Evolutionary conservation across 2,113 vertebrate genomes (phyloP).

Genomic region (Solenodon paradoxus): DNA sequence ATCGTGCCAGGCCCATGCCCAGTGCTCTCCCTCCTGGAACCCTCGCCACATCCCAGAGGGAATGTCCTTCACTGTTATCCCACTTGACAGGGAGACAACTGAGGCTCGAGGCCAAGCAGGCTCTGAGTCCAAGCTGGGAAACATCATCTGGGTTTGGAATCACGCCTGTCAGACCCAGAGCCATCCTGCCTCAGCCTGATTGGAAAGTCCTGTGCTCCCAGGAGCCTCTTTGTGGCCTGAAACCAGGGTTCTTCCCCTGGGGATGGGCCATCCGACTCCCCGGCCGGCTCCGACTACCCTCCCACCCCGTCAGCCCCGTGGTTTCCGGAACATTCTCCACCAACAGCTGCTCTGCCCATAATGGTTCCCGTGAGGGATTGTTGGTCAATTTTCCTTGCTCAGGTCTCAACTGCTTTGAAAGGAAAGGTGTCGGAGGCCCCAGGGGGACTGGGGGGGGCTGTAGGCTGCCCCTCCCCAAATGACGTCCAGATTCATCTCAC

Average conservation of each 20-base stretch:
- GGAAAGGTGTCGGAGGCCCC: background rate
- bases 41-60: background rate
- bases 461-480: background rate
- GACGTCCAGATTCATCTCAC: background rate
- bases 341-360: background rate
- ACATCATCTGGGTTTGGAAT: background rate
- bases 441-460: rapidly evolving
- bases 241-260: background rate
- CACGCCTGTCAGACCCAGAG: background rate
- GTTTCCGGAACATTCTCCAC: background rate
- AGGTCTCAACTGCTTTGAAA: background rate
- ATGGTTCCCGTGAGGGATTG: background rate
- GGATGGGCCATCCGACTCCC: background rate
- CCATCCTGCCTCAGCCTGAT: background rate
- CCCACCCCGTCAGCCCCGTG: background rate
- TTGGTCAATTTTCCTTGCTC: background rate
- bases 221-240: background rate
- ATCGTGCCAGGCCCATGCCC: background rate
- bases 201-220: background rate
- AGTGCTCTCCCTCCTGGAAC: rapidly evolving
- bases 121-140: background rate
- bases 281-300: too few relatives aligned
- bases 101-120: background rate
- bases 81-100: background rate
- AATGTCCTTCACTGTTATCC: rapidly evolving